Percentiles rank a stretch among this genome's conserved stretches.
phyloP scores from a whole-genome alignment of 2,113 vertebrate genomes.

The Pogonocichla stellata region DNA sequence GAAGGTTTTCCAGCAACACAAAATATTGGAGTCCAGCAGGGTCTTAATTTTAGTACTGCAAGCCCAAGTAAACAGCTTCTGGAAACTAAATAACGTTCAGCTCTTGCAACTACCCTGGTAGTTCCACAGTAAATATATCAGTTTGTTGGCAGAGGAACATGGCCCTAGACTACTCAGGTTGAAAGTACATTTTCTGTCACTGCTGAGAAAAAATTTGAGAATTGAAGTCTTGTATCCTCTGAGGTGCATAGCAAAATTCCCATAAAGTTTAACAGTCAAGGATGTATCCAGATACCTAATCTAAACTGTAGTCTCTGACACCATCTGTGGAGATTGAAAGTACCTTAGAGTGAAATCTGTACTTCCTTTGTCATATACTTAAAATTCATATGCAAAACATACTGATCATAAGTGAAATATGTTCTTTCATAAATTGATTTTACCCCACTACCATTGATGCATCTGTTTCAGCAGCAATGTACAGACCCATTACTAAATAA shows the following conservation, averaged over 20 bases:
- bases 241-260: neutral
- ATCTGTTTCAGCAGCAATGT: neutral
- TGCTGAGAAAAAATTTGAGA: neutral
- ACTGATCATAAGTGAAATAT: neutral
- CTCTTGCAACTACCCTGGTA: neutral
- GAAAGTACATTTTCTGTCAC: neutral
- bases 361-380: neutral
- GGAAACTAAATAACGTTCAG: neutral
- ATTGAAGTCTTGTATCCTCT: neutral
- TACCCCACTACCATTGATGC: neutral
- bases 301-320: neutral
- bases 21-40: neutral
- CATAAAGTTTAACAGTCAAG: neutral
- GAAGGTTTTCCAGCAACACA: neutral
- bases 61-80: neutral
- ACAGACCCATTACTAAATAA: conserved; percentile 16
- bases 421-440: neutral
- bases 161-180: neutral
- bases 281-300: neutral
- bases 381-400: neutral
- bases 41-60: neutral
- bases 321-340: neutral
- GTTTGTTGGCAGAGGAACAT: neutral
- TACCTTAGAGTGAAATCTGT: neutral
- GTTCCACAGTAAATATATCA: neutral